Evolutionary conservation across 2,113 vertebrate genomes (phyloP).

Genomic region (Clinocottus analis): DNA sequence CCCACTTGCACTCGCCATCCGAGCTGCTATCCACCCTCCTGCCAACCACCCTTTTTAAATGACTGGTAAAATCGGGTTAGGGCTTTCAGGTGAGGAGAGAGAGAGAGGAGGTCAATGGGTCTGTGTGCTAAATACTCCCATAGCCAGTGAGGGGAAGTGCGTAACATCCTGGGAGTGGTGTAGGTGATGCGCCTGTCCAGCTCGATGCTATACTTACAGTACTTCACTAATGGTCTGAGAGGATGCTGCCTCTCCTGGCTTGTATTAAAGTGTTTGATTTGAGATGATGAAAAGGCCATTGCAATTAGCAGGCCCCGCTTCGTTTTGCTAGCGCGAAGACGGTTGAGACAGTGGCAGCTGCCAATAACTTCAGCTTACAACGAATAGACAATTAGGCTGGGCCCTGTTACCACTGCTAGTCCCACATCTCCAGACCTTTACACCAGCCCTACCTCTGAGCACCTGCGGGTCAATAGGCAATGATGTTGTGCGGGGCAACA

Average conservation of each 20-base stretch:
- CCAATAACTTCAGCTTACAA: constrained; percentile 87
- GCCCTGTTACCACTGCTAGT: constrained; percentile 80
- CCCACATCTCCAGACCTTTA: constrained; percentile 88
- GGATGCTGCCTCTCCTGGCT: constrained; percentile 77
- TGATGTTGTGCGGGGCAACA: constrained; percentile 79
- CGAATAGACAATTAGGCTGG: constrained; percentile 88
- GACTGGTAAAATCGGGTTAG: constrained; percentile 85
- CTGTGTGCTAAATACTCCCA: constrained; percentile 82
- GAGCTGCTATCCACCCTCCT: constrained; percentile 53
- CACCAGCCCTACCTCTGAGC: constrained; percentile 82
- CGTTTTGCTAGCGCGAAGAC: constrained; percentile 85
- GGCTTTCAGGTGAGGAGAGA: constrained; percentile 85
- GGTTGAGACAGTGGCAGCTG: constrained; percentile 88
- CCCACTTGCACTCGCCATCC: constrained; percentile 60
- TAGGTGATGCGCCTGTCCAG: constrained; percentile 58
- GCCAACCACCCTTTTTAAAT: constrained; percentile 86
- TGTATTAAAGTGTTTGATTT: constrained; percentile 87
- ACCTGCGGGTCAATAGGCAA: constrained; percentile 89
- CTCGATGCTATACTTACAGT: constrained; percentile 65
- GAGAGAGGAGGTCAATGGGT: constrained; percentile 83
- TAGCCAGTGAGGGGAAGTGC: constrained; percentile 30
- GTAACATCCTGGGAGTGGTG: constrained; percentile 48
- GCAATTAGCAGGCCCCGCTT: constrained; percentile 89
- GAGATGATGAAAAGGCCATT: constrained; percentile 94
- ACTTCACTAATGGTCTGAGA: constrained; percentile 86